These are phyloP conservation scores for Eristalis intricaria DNA, from an alignment of 2,888 invertebrate genomes.

Conservation along the genomic window DNA sequence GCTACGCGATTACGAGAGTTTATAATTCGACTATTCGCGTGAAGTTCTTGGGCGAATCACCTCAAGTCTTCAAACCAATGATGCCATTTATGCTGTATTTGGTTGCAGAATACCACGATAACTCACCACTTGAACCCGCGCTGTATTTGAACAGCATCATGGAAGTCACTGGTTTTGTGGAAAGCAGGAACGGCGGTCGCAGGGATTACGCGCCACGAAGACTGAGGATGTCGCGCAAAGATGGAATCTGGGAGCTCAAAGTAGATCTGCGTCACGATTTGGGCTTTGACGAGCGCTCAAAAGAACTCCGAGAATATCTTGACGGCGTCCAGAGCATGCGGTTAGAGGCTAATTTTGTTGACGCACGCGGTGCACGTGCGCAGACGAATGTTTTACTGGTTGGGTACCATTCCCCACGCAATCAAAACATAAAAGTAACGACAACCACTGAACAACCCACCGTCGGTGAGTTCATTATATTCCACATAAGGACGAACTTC, in stretches of 20 bases:
- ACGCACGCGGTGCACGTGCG: slow-evolving; percentile 86
- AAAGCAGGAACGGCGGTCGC: slow-evolving; percentile 85
- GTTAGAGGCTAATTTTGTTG: slow-evolving; percentile 86
- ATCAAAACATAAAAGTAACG: slow-evolving; percentile 91
- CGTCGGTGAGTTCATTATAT: slow-evolving; percentile 96
- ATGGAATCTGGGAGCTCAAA: slow-evolving; percentile 92
- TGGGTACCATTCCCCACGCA: slow-evolving; percentile 90
- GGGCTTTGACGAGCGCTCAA: slow-evolving; percentile 83
- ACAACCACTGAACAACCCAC: slow-evolving; percentile 92
- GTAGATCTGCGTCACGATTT: slow-evolving; percentile 87
- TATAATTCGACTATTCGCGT: slow-evolving; percentile 93
- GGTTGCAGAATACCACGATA: slow-evolving; percentile 95
- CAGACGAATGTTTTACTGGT: slow-evolving; percentile 87
- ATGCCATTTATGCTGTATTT: slow-evolving; percentile 95
- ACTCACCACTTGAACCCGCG: slow-evolving; percentile 87
- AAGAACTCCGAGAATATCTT: slow-evolving; percentile 84
- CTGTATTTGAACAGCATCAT: slow-evolving; percentile 86
- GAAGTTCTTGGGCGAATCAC: slow-evolving; percentile 92
- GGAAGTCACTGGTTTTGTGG: slow-evolving; percentile 85
- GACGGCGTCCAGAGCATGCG: slow-evolving; percentile 86
- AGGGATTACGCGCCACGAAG: slow-evolving; percentile 84
- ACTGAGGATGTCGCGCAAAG: slow-evolving; percentile 85
- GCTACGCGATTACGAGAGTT: slow-evolving; percentile 92
- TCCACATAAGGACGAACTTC: slow-evolving; percentile 96
- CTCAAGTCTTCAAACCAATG: slow-evolving; percentile 97